A percentile compares a stretch with the other conserved stretches of the same genome.
phyloP scores from a whole-genome alignment of 2,113 vertebrate species.

The Charina bottae region DNA sequence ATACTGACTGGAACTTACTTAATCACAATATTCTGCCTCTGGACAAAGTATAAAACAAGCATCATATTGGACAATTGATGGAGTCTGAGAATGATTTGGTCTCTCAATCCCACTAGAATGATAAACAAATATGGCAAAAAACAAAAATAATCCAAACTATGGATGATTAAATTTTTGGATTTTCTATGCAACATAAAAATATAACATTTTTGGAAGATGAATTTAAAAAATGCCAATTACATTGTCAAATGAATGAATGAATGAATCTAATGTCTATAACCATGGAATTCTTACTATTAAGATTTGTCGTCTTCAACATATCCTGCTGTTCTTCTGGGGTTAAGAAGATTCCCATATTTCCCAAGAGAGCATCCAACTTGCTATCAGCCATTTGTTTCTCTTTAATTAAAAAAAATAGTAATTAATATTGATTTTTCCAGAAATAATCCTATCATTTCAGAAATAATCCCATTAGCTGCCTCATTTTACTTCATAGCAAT shows the following conservation, averaged over 20 bases:
- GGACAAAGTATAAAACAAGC: not conserved
- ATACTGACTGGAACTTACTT: not conserved
- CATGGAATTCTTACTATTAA: conserved; percentile 24
- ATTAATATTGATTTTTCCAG: not conserved
- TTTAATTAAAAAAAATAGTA: conserved; percentile 12
- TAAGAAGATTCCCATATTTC: conserved; percentile 34
- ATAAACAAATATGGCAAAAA: not conserved
- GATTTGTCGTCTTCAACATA: conserved; percentile 13
- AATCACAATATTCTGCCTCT: not conserved
- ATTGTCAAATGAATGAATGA: not conserved
- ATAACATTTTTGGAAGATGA: not conserved
- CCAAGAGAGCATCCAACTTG: not conserved
- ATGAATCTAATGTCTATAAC: no score
- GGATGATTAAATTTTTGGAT: not conserved
- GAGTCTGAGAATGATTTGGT: not conserved
- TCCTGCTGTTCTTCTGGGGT: conserved; percentile 21
- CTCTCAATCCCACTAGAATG: not conserved
- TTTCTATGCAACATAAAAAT: not conserved
- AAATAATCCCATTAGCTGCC: not conserved
- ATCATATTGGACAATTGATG: not conserved
- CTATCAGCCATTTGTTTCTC: conserved; percentile 26
- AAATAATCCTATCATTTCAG: not conserved
- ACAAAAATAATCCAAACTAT: not conserved
- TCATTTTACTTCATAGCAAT: not conserved
- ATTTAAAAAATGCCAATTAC: not conserved